A percentile compares a stretch with the other conserved stretches of the same genome.
Conservation (phyloP, 2,888 invertebrate genomes). For the Nezara viridula region DNA sequence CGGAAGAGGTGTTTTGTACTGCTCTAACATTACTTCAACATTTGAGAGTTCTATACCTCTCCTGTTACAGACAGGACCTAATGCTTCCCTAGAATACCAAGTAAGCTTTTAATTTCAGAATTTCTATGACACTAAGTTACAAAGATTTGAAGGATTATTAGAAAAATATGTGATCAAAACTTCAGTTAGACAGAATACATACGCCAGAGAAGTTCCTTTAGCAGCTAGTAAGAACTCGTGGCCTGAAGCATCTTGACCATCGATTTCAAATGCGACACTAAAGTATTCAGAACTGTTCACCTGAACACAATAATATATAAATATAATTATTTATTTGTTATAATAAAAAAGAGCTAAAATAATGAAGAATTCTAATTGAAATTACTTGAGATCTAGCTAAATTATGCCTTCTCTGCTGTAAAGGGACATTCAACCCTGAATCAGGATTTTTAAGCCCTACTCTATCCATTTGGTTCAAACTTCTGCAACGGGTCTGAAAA, state of each 20-base stretch:
- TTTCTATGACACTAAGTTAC: neutral
- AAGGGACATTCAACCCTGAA: conserved; percentile 63
- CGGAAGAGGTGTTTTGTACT: conserved; percentile 75
- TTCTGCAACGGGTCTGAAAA: conserved; percentile 62
- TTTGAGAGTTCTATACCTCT: conserved; percentile 76
- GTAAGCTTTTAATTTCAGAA: neutral
- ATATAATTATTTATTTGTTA: neutral
- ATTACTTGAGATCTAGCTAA: conserved; percentile 74
- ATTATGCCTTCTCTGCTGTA: conserved; percentile 71
- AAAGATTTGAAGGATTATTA: neutral
- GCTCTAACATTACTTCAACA: conserved; percentile 77
- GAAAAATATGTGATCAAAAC: neutral
- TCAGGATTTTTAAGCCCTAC: conserved; percentile 61
- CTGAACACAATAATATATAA: conserved; percentile 68
- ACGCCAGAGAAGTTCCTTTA: conserved; percentile 78
- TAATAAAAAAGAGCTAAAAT: neutral
- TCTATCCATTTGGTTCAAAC: conserved; percentile 64
- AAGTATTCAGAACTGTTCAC: conserved; percentile 82
- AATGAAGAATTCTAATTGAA: conserved; percentile 36
- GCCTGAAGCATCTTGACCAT: conserved; percentile 71
- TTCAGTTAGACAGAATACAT: conserved; percentile 69
- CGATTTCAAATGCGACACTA: conserved; percentile 79
- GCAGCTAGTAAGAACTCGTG: conserved; percentile 77
- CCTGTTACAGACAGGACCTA: conserved; percentile 76
- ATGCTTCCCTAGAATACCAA: conserved; percentile 74